Evolutionary conservation across 2,113 vertebrate genomes (phyloP).

Genomic region (Cyanistes caeruleus): DNA sequence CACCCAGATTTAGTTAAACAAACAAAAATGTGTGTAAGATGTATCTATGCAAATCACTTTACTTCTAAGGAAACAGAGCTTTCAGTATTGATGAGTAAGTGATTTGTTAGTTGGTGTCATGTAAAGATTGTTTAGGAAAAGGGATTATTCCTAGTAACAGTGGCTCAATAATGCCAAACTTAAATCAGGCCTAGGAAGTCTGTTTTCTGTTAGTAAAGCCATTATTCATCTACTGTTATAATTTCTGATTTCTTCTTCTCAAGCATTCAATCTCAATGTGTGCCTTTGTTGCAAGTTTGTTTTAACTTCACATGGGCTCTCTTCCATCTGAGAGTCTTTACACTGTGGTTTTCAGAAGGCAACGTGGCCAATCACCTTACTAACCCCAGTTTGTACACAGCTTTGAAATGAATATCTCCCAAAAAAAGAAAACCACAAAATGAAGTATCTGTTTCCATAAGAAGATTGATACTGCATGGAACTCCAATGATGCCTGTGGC

Average conservation of each 20-base stretch:
- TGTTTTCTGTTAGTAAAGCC: not conserved
- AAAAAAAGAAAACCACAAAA: not conserved
- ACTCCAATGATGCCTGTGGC: not conserved
- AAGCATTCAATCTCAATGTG: not conserved
- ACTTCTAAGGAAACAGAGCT: not conserved
- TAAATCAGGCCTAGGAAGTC: not conserved
- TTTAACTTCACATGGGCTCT: not conserved
- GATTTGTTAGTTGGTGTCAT: not conserved
- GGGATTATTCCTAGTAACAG: not conserved
- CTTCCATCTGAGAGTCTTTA: not conserved
- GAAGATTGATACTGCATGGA: not conserved
- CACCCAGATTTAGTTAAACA: not conserved
- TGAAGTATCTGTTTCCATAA: not conserved
- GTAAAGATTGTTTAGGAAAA: constrained; percentile 20
- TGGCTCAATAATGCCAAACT: not conserved
- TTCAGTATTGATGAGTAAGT: not conserved
- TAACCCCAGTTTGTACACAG: not conserved
- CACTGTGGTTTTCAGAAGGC: not conserved
- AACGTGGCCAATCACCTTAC: not conserved
- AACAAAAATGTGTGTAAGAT: not conserved
- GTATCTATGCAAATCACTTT: not conserved
- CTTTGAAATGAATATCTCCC: not conserved
- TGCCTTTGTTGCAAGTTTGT: not conserved
- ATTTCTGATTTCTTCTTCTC: not conserved
- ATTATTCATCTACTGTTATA: not conserved